Evolutionary conservation across 2,888 invertebrate genomes (phyloP).

Genomic region (Drosophila infuscata): DNA sequence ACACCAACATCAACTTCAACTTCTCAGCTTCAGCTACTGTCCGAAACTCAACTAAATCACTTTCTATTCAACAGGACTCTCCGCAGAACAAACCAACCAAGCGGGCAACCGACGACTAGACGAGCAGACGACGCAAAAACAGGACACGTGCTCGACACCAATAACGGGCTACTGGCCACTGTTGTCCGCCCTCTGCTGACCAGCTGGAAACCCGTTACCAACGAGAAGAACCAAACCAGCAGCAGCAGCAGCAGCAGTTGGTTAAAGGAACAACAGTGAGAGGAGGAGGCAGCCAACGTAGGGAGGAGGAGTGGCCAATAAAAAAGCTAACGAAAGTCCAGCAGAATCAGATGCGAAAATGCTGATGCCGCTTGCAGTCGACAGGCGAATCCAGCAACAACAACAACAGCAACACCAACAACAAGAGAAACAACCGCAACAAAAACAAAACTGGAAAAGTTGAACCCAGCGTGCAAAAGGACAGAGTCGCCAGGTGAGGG

Average conservation of each 20-base stretch:
- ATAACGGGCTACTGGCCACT: conserved; percentile 16
- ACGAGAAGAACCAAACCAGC: conserved; percentile 37
- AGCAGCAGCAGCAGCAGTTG: conserved; percentile 31
- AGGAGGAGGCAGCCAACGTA: background rate
- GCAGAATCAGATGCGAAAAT: conserved; percentile 58
- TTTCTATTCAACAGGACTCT: conserved; percentile 74
- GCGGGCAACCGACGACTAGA: conserved; percentile 21
- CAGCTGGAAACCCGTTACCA: conserved; percentile 27
- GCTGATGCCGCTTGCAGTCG: conserved; percentile 57
- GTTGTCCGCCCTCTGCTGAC: conserved; percentile 21
- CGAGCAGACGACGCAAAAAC: conserved; percentile 39
- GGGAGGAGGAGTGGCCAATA: conserved; percentile 48
- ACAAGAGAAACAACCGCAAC: conserved; percentile 52
- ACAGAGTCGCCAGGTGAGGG: background rate
- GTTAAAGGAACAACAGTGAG: background rate
- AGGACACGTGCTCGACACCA: conserved; percentile 53
- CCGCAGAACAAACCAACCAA: conserved; percentile 19
- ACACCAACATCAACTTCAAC: conserved; percentile 12
- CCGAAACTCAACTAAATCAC: conserved; percentile 70
- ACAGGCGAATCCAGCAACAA: conserved; percentile 35
- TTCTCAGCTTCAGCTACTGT: conserved; percentile 28
- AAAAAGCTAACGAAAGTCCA: conserved; percentile 61
- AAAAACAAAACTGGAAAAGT: conserved; percentile 70
- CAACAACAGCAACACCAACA: conserved; percentile 26
- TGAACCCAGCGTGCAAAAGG: conserved; percentile 35